A percentile compares a stretch with the other conserved stretches of the same genome.
phyloP scores from a whole-genome alignment of 1,140 invertebrate genomes.

The Pseudomyrmex sp. region DNA sequence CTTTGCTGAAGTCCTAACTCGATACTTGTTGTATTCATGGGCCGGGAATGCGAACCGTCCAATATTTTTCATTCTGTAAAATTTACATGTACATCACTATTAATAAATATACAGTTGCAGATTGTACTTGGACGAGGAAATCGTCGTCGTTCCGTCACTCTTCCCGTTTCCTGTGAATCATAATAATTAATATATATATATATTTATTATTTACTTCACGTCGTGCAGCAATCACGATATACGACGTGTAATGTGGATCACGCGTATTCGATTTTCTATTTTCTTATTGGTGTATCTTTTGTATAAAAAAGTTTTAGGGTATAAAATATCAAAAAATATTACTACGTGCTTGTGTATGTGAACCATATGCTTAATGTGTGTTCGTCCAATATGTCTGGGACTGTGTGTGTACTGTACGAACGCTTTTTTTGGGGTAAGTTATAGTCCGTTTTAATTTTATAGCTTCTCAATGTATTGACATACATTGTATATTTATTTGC shows the following conservation, averaged over 20 bases:
- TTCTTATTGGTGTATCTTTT: constrained; percentile 4
- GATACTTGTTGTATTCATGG: constrained; percentile 55
- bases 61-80: constrained; percentile 79
- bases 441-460: constrained; percentile 29
- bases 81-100: constrained; percentile 78
- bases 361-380: constrained; percentile 34
- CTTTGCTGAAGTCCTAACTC: constrained; percentile 40
- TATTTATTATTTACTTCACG: constrained; percentile 1
- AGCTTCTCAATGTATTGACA: background rate
- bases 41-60: constrained; percentile 71
- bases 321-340: background rate
- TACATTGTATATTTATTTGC: background rate
- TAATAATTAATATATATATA: constrained; percentile 20
- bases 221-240: background rate
- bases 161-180: constrained; percentile 28
- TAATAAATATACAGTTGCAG: constrained; percentile 76
- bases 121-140: constrained; percentile 50
- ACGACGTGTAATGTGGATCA: background rate
- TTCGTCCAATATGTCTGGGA: constrained; percentile 41
- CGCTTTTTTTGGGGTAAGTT: constrained; percentile 53
- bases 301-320: no score
- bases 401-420: constrained; percentile 23
- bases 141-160: constrained; percentile 16
- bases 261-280: background rate
- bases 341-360: constrained; percentile 7